Evolutionary conservation across 1,140 invertebrate species (phyloP), one percentile per base, ranked within the genome.

Genomic region (Reticulitermes speratus): DNA sequence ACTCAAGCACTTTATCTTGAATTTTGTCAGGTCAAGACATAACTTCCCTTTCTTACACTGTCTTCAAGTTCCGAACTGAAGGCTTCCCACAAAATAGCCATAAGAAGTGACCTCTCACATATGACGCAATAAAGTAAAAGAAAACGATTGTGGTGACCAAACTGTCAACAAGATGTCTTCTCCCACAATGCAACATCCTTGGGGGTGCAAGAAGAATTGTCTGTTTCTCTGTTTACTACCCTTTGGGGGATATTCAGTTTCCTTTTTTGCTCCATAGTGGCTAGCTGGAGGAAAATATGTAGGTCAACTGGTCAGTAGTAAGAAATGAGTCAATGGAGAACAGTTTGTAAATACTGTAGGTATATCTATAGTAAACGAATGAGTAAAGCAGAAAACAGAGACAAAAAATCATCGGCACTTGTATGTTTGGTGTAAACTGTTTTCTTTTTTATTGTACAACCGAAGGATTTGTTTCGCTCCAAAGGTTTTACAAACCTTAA

Each of bases 91-190:
- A 16, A 48, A 16, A 55, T 55, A 55, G 52, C 5, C 52, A 55
- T 14, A 55, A 55, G 52, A 55, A 55, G 52, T 19, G 19, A 19
- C 52, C 19, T 21, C 19, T 16, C 19, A 19, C 16, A 16, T 21
- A 6, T 75, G 65, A 75, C 65, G 65, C 30, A 75, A 75, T 75
- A 75, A 30, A 65, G 16, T n/a, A 30, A 5, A 55, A 55, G 11
- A 55, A 16, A 55, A 55, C 52, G 1, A 9, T 30, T 75, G 65
- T 75, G 65, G 65, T 75, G 25, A 30, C 65, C 65, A 30, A 69
- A 30, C 65, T 75, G 65, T 75, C 65, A 75, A 75, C 65, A 75
- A 75, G 65, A 75, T 75, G 65, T 25, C 65, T 30, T 75, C 65
- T 75, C 52, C 19, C 19, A 55, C 52, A 55, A 55, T 19, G 14